Evolutionary conservation across 92 coral and sea anemone species (phyloP), one percentile per base, ranked within the genome.

Genomic region (Blastomussa wellsi): DNA sequence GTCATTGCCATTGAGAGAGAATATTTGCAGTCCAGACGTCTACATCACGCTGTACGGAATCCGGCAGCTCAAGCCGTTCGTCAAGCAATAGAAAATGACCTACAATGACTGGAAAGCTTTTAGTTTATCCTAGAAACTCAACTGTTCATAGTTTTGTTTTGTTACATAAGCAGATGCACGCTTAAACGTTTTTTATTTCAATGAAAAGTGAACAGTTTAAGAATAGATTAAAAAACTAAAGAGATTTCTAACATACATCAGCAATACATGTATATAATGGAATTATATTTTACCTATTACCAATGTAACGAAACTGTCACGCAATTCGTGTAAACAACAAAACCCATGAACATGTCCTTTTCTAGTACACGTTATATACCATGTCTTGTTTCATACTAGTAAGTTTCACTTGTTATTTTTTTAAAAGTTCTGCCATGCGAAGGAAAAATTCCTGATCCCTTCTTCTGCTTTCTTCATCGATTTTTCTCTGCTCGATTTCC

Each of bases 401-500:
- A 1, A 24, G 5, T 57, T 37, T 75, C 16, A 64, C 33, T 77
- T 62, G 65, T 67, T 74, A 86, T 36, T 82, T 86, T 72, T 90
- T 86, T 65, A 90, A 31, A 12, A 90, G 68, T 72, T 90, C 73
- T 0, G 90, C 90, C 82, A 90, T 86, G 9, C 90, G 81, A 22
- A 90, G 70, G 82, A 90, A 87, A 79, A 90, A 87, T 53, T 87
- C 85, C 77, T 90, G 93, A 72, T 90, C 93, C 28, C 88, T 87
- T 44, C 88, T 47, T 20, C 86, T 57, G 39, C 85, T 55, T 29
- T 90, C 90, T 72, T 90, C 93, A 42, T 90, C 93, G 5, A 82
- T 49, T 80, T 83, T 86, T 14, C 93, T 57, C 78, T 90, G 88
- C 49, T 90, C 86, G 17, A 69, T 57, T 70, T 90, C 90, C 39